These are phyloP conservation scores for Sebastes kiyomatsui DNA, from an alignment of 2,797 vertebrate species.

Conservation along the genomic window DNA sequence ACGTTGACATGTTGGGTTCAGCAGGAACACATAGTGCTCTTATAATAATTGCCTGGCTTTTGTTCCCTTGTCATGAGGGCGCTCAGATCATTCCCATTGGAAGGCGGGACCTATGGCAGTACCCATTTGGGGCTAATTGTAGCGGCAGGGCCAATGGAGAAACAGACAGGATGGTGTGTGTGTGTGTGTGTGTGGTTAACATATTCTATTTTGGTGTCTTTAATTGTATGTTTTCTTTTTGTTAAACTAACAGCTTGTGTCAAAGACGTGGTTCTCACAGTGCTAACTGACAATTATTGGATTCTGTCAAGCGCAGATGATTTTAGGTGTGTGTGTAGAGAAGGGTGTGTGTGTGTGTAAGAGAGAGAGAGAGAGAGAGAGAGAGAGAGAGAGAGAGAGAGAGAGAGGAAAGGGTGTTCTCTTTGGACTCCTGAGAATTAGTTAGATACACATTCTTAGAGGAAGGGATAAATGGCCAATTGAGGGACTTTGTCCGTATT, in stretches of 20 bases:
- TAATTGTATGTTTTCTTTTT: conserved; percentile 62
- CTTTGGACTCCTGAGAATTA: conserved; percentile 71
- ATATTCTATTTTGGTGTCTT: conserved; percentile 50
- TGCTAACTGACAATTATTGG: conserved; percentile 58
- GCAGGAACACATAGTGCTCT: conserved; percentile 74
- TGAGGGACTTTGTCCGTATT: conserved; percentile 67
- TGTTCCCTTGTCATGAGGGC: conserved; percentile 77
- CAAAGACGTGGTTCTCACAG: conserved; percentile 41
- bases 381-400: conserved; percentile 4
- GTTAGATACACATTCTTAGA: conserved; percentile 72
- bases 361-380: background rate
- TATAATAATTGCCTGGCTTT: conserved; percentile 77
- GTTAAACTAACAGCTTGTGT: conserved; percentile 59
- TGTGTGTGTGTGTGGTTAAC: conserved; percentile 8
- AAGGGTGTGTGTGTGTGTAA: background rate
- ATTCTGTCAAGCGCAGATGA: conserved; percentile 51
- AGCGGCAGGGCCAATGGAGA: conserved; percentile 53
- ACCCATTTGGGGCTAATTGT: conserved; percentile 75
- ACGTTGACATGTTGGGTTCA: conserved; percentile 77
- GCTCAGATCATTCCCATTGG: conserved; percentile 74
- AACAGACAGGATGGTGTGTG: conserved; percentile 35
- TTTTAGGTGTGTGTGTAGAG: conserved; percentile 33
- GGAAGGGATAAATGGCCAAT: conserved; percentile 69
- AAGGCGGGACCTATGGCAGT: conserved; percentile 54
- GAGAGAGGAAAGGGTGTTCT: conserved; percentile 51